Evolutionary conservation across 2,888 invertebrate genomes (phyloP).

Genomic region (Phortica okadai): DNA sequence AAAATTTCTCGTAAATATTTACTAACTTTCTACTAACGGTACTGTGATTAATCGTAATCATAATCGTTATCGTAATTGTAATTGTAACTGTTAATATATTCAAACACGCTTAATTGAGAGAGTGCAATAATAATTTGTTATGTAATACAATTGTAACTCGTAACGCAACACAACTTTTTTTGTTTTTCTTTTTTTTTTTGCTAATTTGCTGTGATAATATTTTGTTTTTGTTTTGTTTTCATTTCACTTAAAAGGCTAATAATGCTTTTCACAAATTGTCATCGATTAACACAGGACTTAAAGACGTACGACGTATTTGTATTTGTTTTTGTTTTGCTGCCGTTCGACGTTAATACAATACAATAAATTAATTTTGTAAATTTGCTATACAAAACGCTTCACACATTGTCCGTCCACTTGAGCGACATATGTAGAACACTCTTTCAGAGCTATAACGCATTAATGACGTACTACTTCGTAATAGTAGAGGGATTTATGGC

Average conservation of each 20-base stretch:
- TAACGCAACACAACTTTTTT: slow-evolving; percentile 17
- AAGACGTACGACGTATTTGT: background rate
- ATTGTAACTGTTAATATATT: slow-evolving; percentile 25
- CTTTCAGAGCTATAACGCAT: no score
- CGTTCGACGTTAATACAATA: slow-evolving; percentile 48
- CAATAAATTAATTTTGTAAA: slow-evolving; percentile 33
- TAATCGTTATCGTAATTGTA: background rate
- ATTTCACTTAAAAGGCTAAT: slow-evolving; percentile 59
- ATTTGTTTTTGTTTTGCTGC: background rate
- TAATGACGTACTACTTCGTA: background rate
- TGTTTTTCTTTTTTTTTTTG: slow-evolving; percentile 3
- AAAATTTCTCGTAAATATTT: slow-evolving; percentile 2
- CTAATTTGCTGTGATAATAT: background rate
- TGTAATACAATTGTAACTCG: slow-evolving; percentile 14
- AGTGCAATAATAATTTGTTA: background rate
- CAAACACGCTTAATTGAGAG: slow-evolving; percentile 33
- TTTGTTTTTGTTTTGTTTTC: slow-evolving; percentile 14
- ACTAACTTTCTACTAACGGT: background rate
- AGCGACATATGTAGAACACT: background rate
- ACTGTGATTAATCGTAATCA: background rate
- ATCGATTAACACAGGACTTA: slow-evolving; percentile 44
- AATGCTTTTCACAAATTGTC: slow-evolving; percentile 67
- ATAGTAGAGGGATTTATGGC: slow-evolving; percentile 58
- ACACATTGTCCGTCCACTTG: background rate
- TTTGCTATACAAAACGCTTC: slow-evolving; percentile 11